Conservation (phyloP, 2,113 vertebrate species). For the Indicator maculatus region DNA sequence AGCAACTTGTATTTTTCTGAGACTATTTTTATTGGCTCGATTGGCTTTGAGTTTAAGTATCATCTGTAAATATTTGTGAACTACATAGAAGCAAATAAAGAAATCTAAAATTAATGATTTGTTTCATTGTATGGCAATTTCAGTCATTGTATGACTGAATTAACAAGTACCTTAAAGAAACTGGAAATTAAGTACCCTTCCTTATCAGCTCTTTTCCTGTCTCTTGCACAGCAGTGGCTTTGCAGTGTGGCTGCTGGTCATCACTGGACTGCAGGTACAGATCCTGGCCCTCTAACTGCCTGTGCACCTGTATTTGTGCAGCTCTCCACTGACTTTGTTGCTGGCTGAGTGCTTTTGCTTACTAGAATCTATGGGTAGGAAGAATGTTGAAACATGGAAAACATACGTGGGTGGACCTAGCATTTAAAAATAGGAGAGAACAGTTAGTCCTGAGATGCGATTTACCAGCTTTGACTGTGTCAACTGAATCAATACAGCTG, state of each 20-base stretch:
- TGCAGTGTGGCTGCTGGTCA: not conserved
- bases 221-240: not conserved
- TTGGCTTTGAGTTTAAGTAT: not conserved
- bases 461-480: not conserved
- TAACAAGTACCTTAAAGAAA: not conserved
- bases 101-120: not conserved
- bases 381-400: not conserved
- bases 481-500: not conserved
- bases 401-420: not conserved
- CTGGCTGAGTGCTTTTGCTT: not conserved
- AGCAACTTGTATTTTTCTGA: not conserved
- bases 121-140: not conserved
- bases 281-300: not conserved
- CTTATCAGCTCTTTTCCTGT: not conserved
- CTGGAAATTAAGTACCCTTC: not conserved
- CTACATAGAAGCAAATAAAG: not conserved
- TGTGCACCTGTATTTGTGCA: not conserved
- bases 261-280: not conserved
- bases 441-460: not conserved
- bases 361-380: not conserved
- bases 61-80: not conserved
- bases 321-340: not conserved
- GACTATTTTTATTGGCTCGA: not conserved
- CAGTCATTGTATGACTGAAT: not conserved
- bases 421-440: not conserved